Evolutionary conservation across 2,888 invertebrate species (phyloP).

Genomic region (Drosophila demipolita): DNA sequence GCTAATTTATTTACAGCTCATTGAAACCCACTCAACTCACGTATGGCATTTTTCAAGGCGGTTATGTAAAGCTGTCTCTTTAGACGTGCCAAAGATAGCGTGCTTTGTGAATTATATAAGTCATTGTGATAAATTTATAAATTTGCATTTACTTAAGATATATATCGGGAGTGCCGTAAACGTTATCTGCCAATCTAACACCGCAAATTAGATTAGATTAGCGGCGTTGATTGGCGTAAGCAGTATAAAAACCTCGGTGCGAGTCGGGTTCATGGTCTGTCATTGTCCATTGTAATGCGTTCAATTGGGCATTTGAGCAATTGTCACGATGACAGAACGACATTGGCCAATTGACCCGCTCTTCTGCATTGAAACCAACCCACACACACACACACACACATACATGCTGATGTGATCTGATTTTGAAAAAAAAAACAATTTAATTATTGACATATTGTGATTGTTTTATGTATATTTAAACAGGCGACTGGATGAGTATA

Average conservation of each 20-base stretch:
- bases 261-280: conserved; percentile 38
- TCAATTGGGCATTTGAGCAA: conserved; percentile 62
- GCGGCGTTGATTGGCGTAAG: conserved; percentile 30
- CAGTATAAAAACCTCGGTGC: conserved; percentile 35
- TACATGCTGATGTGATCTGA: conserved; percentile 8
- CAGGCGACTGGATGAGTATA: conserved; percentile 94
- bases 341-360: conserved; percentile 76
- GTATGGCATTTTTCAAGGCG: background rate
- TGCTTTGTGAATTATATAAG: conserved; percentile 9
- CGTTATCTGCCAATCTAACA: conserved; percentile 32
- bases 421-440: conserved; percentile 2
- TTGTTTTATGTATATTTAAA: conserved; percentile 14
- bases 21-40: background rate
- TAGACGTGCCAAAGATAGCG: conserved; percentile 25
- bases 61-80: background rate
- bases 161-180: conserved; percentile 36
- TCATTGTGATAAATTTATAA: conserved; percentile 61
- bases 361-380: conserved; percentile 14
- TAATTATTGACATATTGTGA: background rate
- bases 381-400: conserved; percentile 1
- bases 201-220: conserved; percentile 60
- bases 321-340: conserved; percentile 57
- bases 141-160: conserved; percentile 25
- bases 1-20: conserved; percentile 1
- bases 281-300: conserved; percentile 44